Percentiles rank a stretch among this genome's conserved stretches.
Conservation (phyloP, 2,113 vertebrate genomes). For the Lepus timidus region DNA sequence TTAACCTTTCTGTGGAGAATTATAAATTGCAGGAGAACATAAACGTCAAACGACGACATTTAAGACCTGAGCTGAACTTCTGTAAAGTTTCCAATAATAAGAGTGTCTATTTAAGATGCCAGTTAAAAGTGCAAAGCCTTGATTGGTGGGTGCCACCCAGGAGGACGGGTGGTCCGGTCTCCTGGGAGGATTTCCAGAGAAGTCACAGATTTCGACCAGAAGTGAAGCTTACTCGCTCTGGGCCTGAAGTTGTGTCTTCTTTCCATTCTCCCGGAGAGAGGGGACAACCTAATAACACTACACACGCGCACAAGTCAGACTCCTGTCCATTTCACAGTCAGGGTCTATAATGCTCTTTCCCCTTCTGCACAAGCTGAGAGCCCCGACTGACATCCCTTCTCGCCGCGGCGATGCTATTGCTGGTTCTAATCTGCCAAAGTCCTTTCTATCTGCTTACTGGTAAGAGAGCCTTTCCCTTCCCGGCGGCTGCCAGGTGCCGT, state of each 20-base stretch:
- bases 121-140: constrained; percentile 74
- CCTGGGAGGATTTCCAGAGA: constrained; percentile 48
- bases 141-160: constrained; percentile 68
- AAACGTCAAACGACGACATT: constrained; percentile 75
- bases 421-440: constrained; percentile 73
- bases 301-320: neutral
- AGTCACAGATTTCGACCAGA: constrained; percentile 61
- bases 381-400: constrained; percentile 54
- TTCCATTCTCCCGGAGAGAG: neutral
- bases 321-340: constrained; percentile 52
- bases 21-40: constrained; percentile 73
- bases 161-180: constrained; percentile 13
- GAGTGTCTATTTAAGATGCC: constrained; percentile 76
- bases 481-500: constrained; percentile 67
- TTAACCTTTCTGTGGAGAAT: constrained; percentile 80
- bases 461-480: constrained; percentile 61
- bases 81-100: constrained; percentile 74
- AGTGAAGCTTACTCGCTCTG: constrained; percentile 51
- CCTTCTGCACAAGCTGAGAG: constrained; percentile 42
- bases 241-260: constrained; percentile 6
- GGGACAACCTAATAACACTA: constrained; percentile 22
- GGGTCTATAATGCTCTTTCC: neutral
- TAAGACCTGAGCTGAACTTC: constrained; percentile 71
- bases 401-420: neutral
- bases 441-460: constrained; percentile 62